These are phyloP conservation scores for Gobio occitaniae DNA, from an alignment of 2,797 vertebrate genomes.

Conservation along the genomic window DNA sequence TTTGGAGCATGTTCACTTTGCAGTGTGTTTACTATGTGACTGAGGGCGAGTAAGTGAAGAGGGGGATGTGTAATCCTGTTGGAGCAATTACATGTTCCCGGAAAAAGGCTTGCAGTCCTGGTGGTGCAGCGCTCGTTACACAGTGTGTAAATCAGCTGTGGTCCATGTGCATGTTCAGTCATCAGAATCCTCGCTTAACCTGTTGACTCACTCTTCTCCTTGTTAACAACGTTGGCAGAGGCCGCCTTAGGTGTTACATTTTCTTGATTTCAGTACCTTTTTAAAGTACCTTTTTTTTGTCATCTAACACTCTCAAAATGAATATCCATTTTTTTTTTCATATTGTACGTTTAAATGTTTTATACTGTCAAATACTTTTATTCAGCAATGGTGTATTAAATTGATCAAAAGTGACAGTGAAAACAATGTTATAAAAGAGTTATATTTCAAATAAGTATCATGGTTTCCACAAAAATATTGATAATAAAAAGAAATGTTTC, in stretches of 20 bases:
- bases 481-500: neutral
- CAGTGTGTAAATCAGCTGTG: conserved; percentile 53
- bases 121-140: conserved; percentile 45
- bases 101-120: conserved; percentile 50
- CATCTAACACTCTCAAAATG: neutral
- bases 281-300: neutral
- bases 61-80: conserved; percentile 45
- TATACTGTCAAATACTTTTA: no score
- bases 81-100: conserved; percentile 49
- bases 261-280: conserved; percentile 15
- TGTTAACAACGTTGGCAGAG: conserved; percentile 28
- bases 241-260: conserved; percentile 19
- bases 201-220: conserved; percentile 6
- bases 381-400: neutral
- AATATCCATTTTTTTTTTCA: neutral
- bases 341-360: neutral
- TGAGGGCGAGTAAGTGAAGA: conserved; percentile 1
- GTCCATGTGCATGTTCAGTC: conserved; percentile 49
- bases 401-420: neutral
- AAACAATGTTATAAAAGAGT: neutral
- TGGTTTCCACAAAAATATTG: neutral
- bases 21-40: conserved; percentile 7
- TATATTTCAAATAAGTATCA: neutral
- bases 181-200: conserved; percentile 47
- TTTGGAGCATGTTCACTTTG: neutral